Evolutionary conservation across 2,888 invertebrate species (phyloP), one percentile per base, ranked within the genome.

Genomic region (Deilephila porcellus): DNA sequence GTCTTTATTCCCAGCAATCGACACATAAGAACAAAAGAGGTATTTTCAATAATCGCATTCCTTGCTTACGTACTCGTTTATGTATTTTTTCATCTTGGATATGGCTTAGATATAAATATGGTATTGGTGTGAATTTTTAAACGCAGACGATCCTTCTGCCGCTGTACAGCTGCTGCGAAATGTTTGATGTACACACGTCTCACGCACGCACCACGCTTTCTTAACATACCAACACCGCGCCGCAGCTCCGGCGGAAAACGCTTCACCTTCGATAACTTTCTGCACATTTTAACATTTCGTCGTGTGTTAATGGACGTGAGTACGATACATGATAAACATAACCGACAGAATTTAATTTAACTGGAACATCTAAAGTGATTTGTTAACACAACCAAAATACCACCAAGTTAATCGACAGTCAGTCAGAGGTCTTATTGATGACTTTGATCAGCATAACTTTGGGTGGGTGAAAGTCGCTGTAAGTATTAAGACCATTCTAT

Each of bases 191-290:
- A 76, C 56, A 56, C 56, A 56, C 56, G 56, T 77, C 76, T 80
- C 76, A 75, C 78, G 75, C 52, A 77, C 75, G 71, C 74, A 79
- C 77, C 84, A 86, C 87, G 86, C 87, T 87, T 87, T 87, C 88
- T 87, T 86, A 86, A 86, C 87, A 88, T 84, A 81, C 87, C 83
- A 79, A 82, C 83, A 81, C 77, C 75, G 79, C 84, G 78, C 82
- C 45, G 64, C 45, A 11, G 25, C 25, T 67, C 67, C 77, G 81
- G 85, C 85, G 85, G 82, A 86, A 82, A 86, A 85, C 84, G 82
- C 81, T 77, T 81, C 80, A 76, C 80, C 81, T 81, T 78, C 67
- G 71, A 76, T 32, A 74, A 80, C 72, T 75, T 76, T 75, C 62
- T 71, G 52, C 70, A 75, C 67, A 56, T 56, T 67, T 67, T 67